Evolutionary conservation across 2,797 vertebrate genomes (phyloP).

Genomic region (Parambassis ranga): DNA sequence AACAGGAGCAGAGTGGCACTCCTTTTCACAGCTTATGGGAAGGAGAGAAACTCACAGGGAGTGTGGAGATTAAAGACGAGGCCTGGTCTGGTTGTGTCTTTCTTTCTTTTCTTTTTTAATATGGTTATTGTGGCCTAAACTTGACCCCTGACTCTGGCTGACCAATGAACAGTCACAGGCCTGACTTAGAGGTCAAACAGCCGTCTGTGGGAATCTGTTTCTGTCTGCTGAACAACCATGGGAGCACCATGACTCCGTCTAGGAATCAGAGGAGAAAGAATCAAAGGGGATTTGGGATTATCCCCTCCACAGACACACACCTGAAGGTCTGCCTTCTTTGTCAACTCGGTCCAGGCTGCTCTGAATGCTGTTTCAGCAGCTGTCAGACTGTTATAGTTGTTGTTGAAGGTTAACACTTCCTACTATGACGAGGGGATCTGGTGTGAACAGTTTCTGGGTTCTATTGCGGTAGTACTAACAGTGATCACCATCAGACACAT

Average conservation of each 20-base stretch:
- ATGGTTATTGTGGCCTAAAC: constrained; percentile 38
- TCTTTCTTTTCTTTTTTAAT: constrained; percentile 3
- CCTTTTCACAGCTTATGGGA: constrained; percentile 43
- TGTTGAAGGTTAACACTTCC: constrained; percentile 1
- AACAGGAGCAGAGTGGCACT: constrained; percentile 69
- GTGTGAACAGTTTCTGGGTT: constrained; percentile 13
- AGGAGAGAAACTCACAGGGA: constrained; percentile 25
- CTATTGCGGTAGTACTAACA: constrained; percentile 56
- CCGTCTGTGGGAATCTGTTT: constrained; percentile 33
- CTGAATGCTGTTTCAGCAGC: neutral
- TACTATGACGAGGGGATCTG: neutral
- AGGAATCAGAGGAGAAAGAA: constrained; percentile 12
- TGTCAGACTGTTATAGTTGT: neutral
- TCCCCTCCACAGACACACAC: constrained; percentile 17
- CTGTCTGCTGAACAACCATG: constrained; percentile 35
- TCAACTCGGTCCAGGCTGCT: constrained; percentile 21
- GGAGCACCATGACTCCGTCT: constrained; percentile 1
- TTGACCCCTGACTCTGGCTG: constrained; percentile 46
- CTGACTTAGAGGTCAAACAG: constrained; percentile 38
- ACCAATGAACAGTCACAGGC: constrained; percentile 12
- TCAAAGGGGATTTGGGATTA: constrained; percentile 25
- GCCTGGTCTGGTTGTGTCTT: constrained; percentile 21
- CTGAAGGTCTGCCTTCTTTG: constrained; percentile 20
- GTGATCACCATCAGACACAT: constrained; percentile 27
- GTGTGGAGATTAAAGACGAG: constrained; percentile 2